Percentiles rank a stretch among this genome's conserved stretches.
Conservation (phyloP, 2,888 invertebrate species). For the Acrobasis suavella region DNA sequence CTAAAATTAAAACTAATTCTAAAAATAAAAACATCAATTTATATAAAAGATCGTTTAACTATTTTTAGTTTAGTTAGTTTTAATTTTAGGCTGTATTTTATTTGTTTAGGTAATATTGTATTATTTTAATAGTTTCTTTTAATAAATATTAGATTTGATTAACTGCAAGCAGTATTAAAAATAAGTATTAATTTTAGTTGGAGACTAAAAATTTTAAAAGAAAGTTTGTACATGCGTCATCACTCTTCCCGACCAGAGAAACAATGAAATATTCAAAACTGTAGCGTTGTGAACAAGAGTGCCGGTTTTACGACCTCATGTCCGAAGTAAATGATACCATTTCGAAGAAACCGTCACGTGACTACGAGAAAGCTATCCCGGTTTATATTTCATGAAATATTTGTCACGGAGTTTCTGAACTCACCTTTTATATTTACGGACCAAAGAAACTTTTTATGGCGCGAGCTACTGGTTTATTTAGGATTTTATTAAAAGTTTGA, state of each 20-base stretch:
- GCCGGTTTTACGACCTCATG: constrained; percentile 24
- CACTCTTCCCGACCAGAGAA: neutral
- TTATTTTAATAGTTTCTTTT: too few relatives aligned
- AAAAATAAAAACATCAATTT: too few relatives aligned
- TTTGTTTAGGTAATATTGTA: too few relatives aligned
- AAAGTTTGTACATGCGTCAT: neutral
- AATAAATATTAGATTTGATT: too few relatives aligned
- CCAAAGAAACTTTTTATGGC: constrained; percentile 7
- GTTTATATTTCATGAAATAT: constrained; percentile 11
- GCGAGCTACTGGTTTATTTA: neutral
- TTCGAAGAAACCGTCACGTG: constrained; percentile 22
- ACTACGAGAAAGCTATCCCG: constrained; percentile 22
- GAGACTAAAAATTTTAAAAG: neutral
- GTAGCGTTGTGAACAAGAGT: neutral
- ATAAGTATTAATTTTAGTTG: too few relatives aligned
- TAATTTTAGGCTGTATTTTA: too few relatives aligned
- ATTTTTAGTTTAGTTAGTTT: too few relatives aligned
- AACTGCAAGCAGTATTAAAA: too few relatives aligned
- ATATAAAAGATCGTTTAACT: too few relatives aligned
- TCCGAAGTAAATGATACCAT: constrained; percentile 27
- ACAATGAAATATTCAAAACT: constrained; percentile 16
- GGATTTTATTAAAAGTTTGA: constrained; percentile 16
- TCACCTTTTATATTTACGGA: constrained; percentile 15
- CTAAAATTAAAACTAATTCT: too few relatives aligned
- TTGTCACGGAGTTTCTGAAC: constrained; percentile 15